These are phyloP conservation scores for Cyrtorhinus lividipennis DNA, from an alignment of 1,140 invertebrate species.

Conservation along the genomic window DNA sequence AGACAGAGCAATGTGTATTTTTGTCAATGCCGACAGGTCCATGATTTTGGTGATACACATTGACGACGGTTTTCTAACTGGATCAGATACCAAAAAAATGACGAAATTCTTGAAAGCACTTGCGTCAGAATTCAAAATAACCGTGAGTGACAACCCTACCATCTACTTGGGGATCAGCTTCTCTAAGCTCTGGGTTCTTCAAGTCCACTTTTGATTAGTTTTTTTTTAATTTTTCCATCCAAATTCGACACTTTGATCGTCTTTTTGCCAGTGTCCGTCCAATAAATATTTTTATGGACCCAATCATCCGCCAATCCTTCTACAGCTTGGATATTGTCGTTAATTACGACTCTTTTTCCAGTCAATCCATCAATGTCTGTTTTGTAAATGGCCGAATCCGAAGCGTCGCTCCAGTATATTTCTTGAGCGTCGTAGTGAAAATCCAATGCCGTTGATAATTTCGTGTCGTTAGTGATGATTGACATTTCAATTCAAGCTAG, in stretches of 20 bases:
- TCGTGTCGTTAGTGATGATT: conserved; percentile 69
- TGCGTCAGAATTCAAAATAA: no score
- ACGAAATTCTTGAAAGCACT: no score
- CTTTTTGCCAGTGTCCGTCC: conserved; percentile 83
- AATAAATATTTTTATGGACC: conserved; percentile 92
- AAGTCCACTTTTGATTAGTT: conserved; percentile 64
- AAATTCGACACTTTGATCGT: conserved; percentile 76
- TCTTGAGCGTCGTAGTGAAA: conserved; percentile 79
- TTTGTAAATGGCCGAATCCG: conserved; percentile 84
- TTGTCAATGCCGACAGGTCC: no score
- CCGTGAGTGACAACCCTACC: no score
- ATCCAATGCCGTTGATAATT: conserved; percentile 72
- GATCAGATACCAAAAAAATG: no score
- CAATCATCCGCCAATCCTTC: conserved; percentile 93
- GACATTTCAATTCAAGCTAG: no score
- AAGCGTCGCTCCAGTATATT: conserved; percentile 90
- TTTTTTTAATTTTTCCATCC: conserved; percentile 76
- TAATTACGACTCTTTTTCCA: conserved; percentile 63
- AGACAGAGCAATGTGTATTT: no score
- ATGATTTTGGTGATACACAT: no score
- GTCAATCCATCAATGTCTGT: conserved; percentile 64
- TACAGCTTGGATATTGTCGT: conserved; percentile 34
- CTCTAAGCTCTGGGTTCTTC: conserved; percentile 88
- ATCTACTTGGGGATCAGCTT: no score
- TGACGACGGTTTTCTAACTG: no score